Evolutionary conservation across 2,888 invertebrate species (phyloP).

Genomic region (Hemaris fuciformis): DNA sequence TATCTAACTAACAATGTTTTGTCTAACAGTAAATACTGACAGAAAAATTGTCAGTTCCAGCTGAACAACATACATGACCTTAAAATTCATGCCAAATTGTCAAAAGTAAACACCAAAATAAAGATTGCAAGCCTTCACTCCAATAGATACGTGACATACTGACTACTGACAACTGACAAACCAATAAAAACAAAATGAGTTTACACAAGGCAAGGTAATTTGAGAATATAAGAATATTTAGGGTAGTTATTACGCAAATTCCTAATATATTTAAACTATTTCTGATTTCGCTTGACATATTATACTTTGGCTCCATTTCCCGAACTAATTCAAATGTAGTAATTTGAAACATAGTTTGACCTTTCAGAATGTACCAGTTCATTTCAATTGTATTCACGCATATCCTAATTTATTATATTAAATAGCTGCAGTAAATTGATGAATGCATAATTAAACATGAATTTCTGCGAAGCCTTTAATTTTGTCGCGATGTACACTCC

Average conservation of each 20-base stretch:
- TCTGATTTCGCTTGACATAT: neutral
- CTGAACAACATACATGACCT: neutral
- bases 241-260: neutral
- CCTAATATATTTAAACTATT: neutral
- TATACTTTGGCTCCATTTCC: neutral
- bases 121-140: neutral
- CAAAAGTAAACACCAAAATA: constrained; percentile 2
- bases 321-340: neutral
- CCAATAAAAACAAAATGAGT: constrained; percentile 42
- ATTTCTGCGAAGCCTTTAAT: neutral
- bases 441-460: no score
- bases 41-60: neutral
- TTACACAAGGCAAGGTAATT: constrained; percentile 66
- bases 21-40: neutral
- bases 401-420: no score
- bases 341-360: neutral
- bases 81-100: neutral
- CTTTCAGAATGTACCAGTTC: neutral
- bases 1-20: no score
- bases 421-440: no score
- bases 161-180: neutral
- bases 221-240: neutral
- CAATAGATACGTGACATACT: neutral
- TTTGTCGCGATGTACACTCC: neutral
- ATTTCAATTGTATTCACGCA: no score